Evolutionary conservation across 2,888 invertebrate species (phyloP).

Genomic region (Tribolium freemani): DNA sequence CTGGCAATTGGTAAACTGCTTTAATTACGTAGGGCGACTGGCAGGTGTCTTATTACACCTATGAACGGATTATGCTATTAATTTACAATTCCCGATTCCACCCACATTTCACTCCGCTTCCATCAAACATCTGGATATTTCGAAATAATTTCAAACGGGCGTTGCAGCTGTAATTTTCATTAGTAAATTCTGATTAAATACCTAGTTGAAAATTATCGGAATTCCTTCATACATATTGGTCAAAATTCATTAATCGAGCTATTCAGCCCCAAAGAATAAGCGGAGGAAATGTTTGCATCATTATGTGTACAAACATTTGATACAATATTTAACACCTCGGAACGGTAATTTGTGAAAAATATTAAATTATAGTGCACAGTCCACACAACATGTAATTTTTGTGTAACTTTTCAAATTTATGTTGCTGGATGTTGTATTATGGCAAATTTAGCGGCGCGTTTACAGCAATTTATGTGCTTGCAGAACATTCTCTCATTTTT

Average conservation of each 20-base stretch:
- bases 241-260: background rate
- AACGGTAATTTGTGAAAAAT: conserved; percentile 27
- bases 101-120: background rate
- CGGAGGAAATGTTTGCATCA: background rate
- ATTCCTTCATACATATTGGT: background rate
- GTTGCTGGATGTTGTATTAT: conserved; percentile 10
- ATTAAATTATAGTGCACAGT: conserved; percentile 18
- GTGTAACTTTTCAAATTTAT: conserved; percentile 15
- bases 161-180: background rate
- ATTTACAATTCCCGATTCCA: background rate
- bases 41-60: conserved; percentile 33
- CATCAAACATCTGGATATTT: background rate
- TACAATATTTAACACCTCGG: conserved; percentile 7
- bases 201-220: background rate
- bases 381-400: conserved; percentile 23
- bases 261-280: background rate
- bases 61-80: conserved; percentile 13
- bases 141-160: background rate
- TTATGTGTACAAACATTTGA: background rate
- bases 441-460: conserved; percentile 6
- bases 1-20: conserved; percentile 33
- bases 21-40: conserved; percentile 29
- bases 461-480: conserved; percentile 16
- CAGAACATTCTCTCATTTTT: background rate
- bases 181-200: background rate